Evolutionary conservation across 1,140 invertebrate species (phyloP).

Genomic region (Forficula auricularia): DNA sequence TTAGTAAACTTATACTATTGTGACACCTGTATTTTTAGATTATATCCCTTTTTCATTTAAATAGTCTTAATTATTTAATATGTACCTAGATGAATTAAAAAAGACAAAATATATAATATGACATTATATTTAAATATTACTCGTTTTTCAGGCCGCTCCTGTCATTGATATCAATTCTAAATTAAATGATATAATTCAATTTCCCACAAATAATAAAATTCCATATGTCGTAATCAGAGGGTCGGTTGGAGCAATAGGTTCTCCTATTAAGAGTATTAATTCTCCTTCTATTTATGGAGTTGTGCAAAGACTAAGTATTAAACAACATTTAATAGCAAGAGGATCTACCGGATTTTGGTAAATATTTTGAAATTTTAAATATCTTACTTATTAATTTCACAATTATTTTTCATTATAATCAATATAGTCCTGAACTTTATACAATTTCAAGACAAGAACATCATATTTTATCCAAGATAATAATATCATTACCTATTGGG

Average conservation of each 20-base stretch:
- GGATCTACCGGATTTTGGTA: slow-evolving; percentile 59
- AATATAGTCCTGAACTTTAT: no score
- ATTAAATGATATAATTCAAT: slow-evolving; percentile 36
- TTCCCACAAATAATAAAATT: slow-evolving; percentile 39
- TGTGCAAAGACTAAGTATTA: slow-evolving; percentile 47
- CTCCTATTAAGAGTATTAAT: slow-evolving; percentile 48
- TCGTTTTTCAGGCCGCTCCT: slow-evolving; percentile 38
- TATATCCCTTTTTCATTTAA: no score
- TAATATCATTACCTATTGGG: no score
- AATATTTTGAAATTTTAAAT: slow-evolving; percentile 6
- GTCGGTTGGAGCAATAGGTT: slow-evolving; percentile 48
- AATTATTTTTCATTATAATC: no score
- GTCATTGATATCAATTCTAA: slow-evolving; percentile 42
- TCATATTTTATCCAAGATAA: no score
- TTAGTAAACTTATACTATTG: no score
- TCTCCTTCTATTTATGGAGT: slow-evolving; percentile 50
- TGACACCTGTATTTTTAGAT: no score
- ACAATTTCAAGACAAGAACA: no score
- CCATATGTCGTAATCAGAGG: slow-evolving; percentile 53
- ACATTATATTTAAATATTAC: neutral
- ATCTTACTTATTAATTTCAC: no score
- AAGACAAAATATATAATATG: slow-evolving; percentile 12
- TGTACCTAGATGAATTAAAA: no score
- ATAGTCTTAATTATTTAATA: no score
- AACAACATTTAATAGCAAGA: slow-evolving; percentile 57